Evolutionary conservation across 2,113 vertebrate genomes (phyloP), one percentile per base, ranked within the genome.

Genomic region (Onychostruthus taczanowskii): DNA sequence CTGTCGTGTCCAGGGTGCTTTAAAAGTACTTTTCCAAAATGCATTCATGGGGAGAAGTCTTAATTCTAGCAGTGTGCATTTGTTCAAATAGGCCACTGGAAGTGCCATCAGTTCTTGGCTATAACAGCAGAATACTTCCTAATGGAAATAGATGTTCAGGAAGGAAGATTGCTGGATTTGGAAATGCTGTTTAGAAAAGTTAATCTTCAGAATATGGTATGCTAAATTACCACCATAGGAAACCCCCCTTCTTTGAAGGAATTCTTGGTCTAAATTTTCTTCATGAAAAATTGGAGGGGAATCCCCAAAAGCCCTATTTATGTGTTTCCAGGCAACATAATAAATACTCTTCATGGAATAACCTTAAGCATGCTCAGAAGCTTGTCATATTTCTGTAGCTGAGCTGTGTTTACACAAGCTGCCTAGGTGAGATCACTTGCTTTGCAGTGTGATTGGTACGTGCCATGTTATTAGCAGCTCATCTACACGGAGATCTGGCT

Each of bases 381-480:
- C 59, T 59, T 35, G 64, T 94, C 19, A 1, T 89, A 21, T 64
- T 96, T 87, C 47, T 89, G 91, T 94, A 94, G 46, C 89, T 88
- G 43, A 56, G 81, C 84, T 16, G 8, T 97, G 93, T 97, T 95
- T 95, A 91, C 78, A 39, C 50, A 80, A 80, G 84, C 93, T 93
- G 84, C 70, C 89, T 69, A 85, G 87, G 91, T 95, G 94, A 95
- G 84, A 72, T 95, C 94, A 95, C 72, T 94, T 58, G 52, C 89
- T 91, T 87, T 84, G 89, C 94, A 82, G 69, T 58, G 43, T 53
- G 53, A 85, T 58, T 74, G 84, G 80, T 89, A 78, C 56, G 8
- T 95, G 84, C 87, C 78, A 69, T 94, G 82, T 90, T 91, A 85
- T 95, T 92, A 96, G 89, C 94, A 95, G 78, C 82, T 90, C 59